Base-by-base conservation (phyloP, 2,113 vertebrate species). In the Benitochromis conjunctus region DNA sequence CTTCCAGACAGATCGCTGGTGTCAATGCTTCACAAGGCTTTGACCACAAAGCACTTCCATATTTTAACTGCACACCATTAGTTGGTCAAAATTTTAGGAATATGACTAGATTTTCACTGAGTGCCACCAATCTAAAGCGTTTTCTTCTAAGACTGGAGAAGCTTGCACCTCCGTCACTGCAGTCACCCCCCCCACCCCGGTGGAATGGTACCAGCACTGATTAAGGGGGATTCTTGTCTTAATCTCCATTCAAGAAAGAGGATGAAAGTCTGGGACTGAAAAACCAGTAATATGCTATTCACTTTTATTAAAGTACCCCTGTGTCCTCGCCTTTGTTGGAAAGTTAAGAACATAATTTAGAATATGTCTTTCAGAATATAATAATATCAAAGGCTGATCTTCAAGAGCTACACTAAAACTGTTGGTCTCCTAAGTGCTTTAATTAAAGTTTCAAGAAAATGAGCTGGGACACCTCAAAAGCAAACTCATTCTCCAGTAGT, bases 221-320 rank as follows among this genome's bases (percentile, higher is more conserved):
- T 89, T 86, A 84, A 86, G 60, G 26, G 11, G 82, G 77, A 85
- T 86, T 81, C 14, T 86, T 87, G 29, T 79, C 57, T 89, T 86
- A 69, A 84, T 89, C 79, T 88, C 53, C 62, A 66, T 88, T 78
- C 57, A 83, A 80, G 31, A 24, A 64, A 53, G 34, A 81, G 74
- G 53, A 88, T 81, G 83, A 87, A 80, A 79, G 85, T 82, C 48
- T 80, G 38, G 19, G 38, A 19, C 58, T 78, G 56, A 80, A 69
- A 46, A 86, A 88, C 79, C 79, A 57, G 79, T 46, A 31, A 76
- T 31, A 19, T 29, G 43, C 16, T 12, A 41, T 79, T 82, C 64
- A 60, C 53, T 86, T 74, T 86, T 55, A 80, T 54, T 56, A 14
- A 86, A 80, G 80, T 78, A 83, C 74, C 53, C 43, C 41, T 77